A percentile compares a stretch with the other conserved stretches of the same genome.
Conservation (phyloP, 1,140 invertebrate species). For the Caenorhabditis inopinata region DNA sequence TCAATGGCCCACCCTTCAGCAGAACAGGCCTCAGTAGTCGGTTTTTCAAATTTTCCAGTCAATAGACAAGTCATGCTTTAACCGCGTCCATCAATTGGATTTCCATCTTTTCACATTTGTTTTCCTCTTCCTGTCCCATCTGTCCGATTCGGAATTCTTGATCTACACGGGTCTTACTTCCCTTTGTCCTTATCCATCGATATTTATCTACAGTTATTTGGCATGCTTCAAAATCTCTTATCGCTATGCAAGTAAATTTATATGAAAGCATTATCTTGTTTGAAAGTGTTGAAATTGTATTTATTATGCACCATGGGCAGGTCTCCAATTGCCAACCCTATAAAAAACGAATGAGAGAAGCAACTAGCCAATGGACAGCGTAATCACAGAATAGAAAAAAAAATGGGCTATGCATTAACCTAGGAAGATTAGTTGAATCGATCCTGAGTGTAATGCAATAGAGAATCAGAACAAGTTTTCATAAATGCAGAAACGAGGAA, state of each 20-base stretch:
- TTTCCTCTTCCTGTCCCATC: background rate
- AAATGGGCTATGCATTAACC: background rate
- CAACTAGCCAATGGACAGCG: background rate
- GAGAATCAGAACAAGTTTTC: background rate
- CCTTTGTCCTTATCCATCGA: background rate
- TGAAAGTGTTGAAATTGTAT: background rate
- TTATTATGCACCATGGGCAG: slow-evolving; percentile 25
- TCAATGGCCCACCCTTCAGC: background rate
- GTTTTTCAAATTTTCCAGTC: background rate
- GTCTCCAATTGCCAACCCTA: background rate
- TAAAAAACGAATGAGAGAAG: background rate
- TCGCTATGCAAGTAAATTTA: background rate
- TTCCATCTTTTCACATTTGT: background rate
- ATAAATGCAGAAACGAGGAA: slow-evolving; percentile 5
- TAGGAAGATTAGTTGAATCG: background rate
- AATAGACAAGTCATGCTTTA: slow-evolving; percentile 22
- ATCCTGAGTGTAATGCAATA: background rate
- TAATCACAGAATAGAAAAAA: background rate
- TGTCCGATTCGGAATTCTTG: background rate
- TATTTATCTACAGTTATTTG: background rate
- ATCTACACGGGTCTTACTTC: background rate
- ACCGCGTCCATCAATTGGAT: background rate
- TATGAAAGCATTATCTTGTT: background rate
- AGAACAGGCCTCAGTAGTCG: background rate
- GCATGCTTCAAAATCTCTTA: background rate